Percentiles rank a stretch among this genome's conserved stretches.
phyloP scores from a whole-genome alignment of 2,888 invertebrate species.

The Heteropelma amictum region DNA sequence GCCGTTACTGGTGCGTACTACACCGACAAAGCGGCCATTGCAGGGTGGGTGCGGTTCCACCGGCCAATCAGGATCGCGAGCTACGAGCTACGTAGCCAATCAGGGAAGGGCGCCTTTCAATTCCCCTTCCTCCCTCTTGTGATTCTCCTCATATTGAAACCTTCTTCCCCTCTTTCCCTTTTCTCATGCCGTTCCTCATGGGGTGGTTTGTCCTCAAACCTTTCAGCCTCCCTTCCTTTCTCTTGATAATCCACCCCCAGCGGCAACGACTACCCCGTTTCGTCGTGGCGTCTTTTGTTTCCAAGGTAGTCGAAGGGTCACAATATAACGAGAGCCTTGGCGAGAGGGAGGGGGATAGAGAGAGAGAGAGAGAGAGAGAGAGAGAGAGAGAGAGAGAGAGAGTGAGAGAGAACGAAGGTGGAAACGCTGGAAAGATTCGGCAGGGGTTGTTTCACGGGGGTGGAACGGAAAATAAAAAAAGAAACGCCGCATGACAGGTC shows the following conservation, averaged over 20 bases:
- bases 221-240: neutral
- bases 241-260: neutral
- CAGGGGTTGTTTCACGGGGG: neutral
- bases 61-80: conserved; percentile 75
- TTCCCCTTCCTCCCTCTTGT: conserved; percentile 8
- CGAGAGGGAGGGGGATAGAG: conserved; percentile 45
- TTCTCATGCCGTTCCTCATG: neutral
- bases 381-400: too few relatives aligned
- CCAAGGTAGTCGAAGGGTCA: conserved; percentile 72
- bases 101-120: conserved; percentile 67
- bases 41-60: conserved; percentile 77
- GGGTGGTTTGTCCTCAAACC: neutral
- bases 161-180: neutral
- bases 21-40: conserved; percentile 77
- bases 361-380: neutral
- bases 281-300: conserved; percentile 50
- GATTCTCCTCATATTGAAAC: conserved; percentile 1
- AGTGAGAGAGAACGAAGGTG: too few relatives aligned
- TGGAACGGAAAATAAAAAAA: neutral
- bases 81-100: conserved; percentile 74
- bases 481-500: conserved; percentile 36
- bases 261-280: conserved; percentile 23
- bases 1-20: conserved; percentile 63
- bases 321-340: conserved; percentile 72
- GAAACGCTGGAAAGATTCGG: too few relatives aligned